Base-by-base conservation (phyloP, 2,113 vertebrate species). In the Gadus macrocephalus region DNA sequence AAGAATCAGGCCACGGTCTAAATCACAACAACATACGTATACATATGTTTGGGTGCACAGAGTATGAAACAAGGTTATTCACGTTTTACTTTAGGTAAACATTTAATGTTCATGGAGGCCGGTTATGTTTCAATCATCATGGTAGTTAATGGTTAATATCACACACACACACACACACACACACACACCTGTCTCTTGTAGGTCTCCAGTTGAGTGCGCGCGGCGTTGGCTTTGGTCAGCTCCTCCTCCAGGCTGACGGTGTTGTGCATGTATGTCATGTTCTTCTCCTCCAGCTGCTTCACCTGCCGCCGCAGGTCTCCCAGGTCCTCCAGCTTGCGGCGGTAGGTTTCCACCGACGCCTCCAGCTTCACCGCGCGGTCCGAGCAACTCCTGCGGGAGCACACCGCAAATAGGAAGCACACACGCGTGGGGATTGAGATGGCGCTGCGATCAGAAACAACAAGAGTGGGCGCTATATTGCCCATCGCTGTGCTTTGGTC, bases 181-280 rank as follows among this genome's bases (percentile, higher is more conserved):
- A 49, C 42, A 49, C 42, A 49, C 42, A 96, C 97, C 92, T 99
- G 97, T 84, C 92, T 93, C 82, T 97, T 98, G 78, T 98, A 98
- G 0, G 94, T 94, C 83, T 99, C 97, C 0, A 99, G 89, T 53
- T 99, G 97, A 3, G 95, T 86, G 0, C 97, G 95, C 3, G 95
- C 96, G 64, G 95, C 94, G 0, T 98, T 99, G 75, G 96, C 96
- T 74, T 98, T 98, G 84, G 94, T 96, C 12, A 98, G 89, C 62
- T 99, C 97, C 59, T 99, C 96, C 85, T 99, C 97, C 83, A 99
- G 87, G 38, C 94, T 96, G 75, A 98, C 94, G 0, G 95, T 98
- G 80, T 97, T 99, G 58, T 98, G 95, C 97, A 98, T 96, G 82
- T 99, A 98, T 82, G 94, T 95, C 92, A 95, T 94, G 81, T 98